A percentile compares a stretch with the other conserved stretches of the same genome.
Evolutionary conservation across 2,113 vertebrate species (phyloP).

Genomic region (Osmerus eperlanus): DNA sequence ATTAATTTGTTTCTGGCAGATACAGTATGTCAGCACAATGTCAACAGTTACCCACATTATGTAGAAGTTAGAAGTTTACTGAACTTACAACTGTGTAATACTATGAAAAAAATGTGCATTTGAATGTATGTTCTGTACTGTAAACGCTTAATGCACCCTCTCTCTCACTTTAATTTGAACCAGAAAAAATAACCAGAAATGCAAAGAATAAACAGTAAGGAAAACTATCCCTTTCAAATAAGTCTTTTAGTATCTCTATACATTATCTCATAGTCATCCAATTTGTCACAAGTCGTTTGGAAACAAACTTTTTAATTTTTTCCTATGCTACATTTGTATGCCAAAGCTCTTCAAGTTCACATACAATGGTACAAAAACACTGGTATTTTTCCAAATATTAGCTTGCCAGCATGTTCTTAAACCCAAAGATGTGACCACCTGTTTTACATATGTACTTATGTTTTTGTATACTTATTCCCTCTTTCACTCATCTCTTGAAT

Average conservation of each 20-base stretch:
- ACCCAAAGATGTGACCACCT: conserved; percentile 30
- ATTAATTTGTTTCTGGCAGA: no score
- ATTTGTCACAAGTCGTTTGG: no score
- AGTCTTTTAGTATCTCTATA: no score
- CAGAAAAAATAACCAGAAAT: conserved; percentile 17
- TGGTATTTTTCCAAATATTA: conserved; percentile 1
- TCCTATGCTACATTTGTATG: conserved; percentile 31
- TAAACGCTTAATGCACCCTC: conserved; percentile 20
- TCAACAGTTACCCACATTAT: no score
- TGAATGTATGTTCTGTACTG: conserved; percentile 40
- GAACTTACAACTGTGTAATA: no score
- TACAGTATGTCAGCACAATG: no score
- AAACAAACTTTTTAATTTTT: neutral
- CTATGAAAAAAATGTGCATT: conserved; percentile 14
- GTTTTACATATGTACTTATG: conserved; percentile 39
- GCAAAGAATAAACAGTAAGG: conserved; percentile 39
- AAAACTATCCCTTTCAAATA: conserved; percentile 8
- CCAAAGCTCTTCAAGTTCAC: conserved; percentile 19
- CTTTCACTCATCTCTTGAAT: conserved; percentile 40
- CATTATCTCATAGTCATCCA: no score
- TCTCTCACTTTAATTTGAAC: neutral
- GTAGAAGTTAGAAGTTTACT: no score
- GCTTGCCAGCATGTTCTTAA: conserved; percentile 52
- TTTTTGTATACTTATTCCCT: conserved; percentile 49
- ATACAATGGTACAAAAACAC: neutral